Evolutionary conservation across 1,140 invertebrate genomes (phyloP), one percentile per base, ranked within the genome.

Genomic region (Phthorimaea operculella): DNA sequence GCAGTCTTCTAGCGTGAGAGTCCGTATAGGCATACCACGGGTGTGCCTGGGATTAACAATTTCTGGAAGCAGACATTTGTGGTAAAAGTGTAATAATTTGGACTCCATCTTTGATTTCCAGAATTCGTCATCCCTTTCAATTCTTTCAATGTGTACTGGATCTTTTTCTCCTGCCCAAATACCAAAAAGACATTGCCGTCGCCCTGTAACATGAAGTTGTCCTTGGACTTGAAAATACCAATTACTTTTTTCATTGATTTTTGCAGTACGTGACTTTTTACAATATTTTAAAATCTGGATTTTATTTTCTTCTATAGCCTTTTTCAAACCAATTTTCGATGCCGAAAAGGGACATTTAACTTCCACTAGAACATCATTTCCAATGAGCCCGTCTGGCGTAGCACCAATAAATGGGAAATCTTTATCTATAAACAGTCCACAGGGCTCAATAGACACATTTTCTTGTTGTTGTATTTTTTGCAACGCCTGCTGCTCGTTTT

Each of bases 401-500:
- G n/a, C n/a, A n/a, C n/a, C 54, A 55, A 60, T 55, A 44, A 60
- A 60, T 14, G 49, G 53, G 15, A 6, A 57, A 21, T 33, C 28
- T 16, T 51, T 7, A 21, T 57, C 49, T 18, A 57, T 47, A 50
- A 51, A 57, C 14, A 57, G 21, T 7, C 55, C 55, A 57, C 55
- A 57, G 8, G 8, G 45, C 34, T 42, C 1, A 33, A 57, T 57
- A 15, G 6, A 11, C 8, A 51, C 5, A 12, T 48, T 52, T 36
- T 55, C 21, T 33, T 60, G 53, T 12, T 8, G 68, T 63, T n/a
- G 69, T 17, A 77, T 55, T 44, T 70, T 54, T 36, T 66, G 28
- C 42, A 62, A 68, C 2, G 70, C 75, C 3, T 54, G 58, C 8
- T 57, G 8, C 60, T 84, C 74, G 36, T 76, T 63, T 45, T 66